Evolutionary conservation across 2,797 vertebrate genomes (phyloP).

Genomic region (Pseudomugil tenellus): DNA sequence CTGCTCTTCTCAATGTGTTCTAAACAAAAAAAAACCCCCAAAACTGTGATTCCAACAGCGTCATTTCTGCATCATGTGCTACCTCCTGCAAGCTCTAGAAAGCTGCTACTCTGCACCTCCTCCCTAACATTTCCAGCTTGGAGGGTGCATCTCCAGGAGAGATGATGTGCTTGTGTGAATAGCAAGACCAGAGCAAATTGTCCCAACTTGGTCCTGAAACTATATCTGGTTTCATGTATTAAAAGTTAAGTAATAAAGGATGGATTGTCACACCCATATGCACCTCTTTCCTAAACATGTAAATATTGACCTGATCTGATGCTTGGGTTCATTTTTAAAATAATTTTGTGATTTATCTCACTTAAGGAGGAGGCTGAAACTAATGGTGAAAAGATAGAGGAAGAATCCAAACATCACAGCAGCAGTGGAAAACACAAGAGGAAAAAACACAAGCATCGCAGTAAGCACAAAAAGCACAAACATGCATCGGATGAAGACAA

Average conservation of each 20-base stretch:
- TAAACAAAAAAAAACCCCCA: background rate
- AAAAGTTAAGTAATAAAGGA: background rate
- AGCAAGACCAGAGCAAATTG: background rate
- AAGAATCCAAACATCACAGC: slow-evolving; percentile 79
- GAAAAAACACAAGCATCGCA: slow-evolving; percentile 99
- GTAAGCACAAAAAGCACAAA: slow-evolving; percentile 99
- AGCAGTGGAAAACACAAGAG: slow-evolving; percentile 91
- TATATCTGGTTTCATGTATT: background rate
- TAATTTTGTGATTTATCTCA: background rate
- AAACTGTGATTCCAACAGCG: background rate
- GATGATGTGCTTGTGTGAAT: background rate
- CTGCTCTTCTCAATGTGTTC: background rate
- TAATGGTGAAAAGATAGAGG: slow-evolving; percentile 81
- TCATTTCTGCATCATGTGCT: background rate
- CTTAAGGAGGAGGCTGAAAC: slow-evolving; percentile 72
- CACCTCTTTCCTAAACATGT: background rate
- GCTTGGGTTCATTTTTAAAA: background rate
- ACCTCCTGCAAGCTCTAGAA: background rate
- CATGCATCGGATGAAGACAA: slow-evolving; percentile 94
- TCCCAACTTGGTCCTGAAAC: background rate
- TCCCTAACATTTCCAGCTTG: background rate
- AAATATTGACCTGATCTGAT: background rate
- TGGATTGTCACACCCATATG: background rate
- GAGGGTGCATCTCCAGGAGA: slow-evolving; percentile 1
- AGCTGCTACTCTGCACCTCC: too few species aligned